Conservation (phyloP, 2,113 vertebrate species). For the Lepus americanus region DNA sequence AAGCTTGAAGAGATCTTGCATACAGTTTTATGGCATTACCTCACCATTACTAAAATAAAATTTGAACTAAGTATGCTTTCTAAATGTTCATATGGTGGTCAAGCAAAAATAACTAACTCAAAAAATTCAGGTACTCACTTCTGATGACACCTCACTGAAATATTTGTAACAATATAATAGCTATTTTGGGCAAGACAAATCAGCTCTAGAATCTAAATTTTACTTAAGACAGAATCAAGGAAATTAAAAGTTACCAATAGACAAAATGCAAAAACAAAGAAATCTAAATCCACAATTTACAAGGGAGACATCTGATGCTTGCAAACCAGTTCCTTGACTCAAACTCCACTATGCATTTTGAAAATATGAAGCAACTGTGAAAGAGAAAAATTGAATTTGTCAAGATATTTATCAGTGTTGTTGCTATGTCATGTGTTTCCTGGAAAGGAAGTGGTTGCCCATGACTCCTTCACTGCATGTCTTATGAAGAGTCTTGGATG, state of each 20-base stretch:
- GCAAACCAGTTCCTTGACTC: neutral
- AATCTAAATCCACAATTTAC: neutral
- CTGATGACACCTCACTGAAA: neutral
- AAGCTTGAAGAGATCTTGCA: neutral
- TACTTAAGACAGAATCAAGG: neutral
- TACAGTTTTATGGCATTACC: neutral
- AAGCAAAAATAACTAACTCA: neutral
- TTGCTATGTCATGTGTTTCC: neutral
- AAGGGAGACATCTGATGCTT: neutral
- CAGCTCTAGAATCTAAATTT: constrained; percentile 11
- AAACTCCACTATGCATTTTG: neutral
- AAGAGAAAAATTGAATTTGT: neutral
- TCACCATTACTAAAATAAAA: neutral
- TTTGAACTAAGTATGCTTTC: neutral
- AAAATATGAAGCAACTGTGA: neutral
- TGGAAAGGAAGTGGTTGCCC: no score
- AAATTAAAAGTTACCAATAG: neutral
- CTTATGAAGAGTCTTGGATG: rapidly evolving
- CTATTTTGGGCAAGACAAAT: neutral
- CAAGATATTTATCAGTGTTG: neutral
- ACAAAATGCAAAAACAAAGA: neutral
- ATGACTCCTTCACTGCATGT: no score
- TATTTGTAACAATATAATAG: neutral
- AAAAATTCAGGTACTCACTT: neutral
- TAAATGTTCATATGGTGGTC: neutral